Conservation (phyloP, 2,113 vertebrate species). For the Andinoacara biseriatus region DNA sequence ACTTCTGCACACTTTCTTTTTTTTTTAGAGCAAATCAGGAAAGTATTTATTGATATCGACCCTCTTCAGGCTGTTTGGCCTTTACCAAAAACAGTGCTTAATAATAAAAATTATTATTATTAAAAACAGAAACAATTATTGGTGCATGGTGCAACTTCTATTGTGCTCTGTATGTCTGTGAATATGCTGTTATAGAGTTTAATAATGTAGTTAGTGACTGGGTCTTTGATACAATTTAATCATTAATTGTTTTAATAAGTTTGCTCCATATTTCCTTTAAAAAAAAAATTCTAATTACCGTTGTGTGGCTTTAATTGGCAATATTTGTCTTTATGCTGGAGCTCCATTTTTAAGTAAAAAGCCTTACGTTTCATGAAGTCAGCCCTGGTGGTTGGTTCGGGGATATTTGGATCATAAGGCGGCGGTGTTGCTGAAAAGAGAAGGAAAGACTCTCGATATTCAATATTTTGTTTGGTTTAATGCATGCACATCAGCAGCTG, state of each 20-base stretch:
- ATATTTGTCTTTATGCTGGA: neutral
- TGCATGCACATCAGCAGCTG: neutral
- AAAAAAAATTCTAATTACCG: neutral
- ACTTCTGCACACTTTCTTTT: no score
- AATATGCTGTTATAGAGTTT: neutral
- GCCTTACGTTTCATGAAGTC: constrained; percentile 78
- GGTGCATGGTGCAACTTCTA: fast-evolving
- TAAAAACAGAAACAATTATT: neutral
- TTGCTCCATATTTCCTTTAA: neutral
- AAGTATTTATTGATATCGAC: no score
- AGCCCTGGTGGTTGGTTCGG: constrained; percentile 77
- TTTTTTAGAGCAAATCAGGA: no score
- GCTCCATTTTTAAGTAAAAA: fast-evolving
- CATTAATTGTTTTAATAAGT: no score
- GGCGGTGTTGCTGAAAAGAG: constrained; percentile 63
- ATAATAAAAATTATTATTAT: neutral
- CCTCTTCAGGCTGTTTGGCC: neutral
- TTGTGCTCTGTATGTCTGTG: no score
- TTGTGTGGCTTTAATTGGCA: neutral
- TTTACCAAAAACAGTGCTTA: neutral
- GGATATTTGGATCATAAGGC: constrained; percentile 75
- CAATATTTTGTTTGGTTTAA: neutral
- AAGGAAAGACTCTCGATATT: neutral
- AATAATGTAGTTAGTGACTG: neutral
- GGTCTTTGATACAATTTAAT: neutral